Percentiles rank a stretch among this genome's conserved stretches.
Evolutionary conservation across 2,888 invertebrate genomes (phyloP).

Genomic region (Spodoptera picta): DNA sequence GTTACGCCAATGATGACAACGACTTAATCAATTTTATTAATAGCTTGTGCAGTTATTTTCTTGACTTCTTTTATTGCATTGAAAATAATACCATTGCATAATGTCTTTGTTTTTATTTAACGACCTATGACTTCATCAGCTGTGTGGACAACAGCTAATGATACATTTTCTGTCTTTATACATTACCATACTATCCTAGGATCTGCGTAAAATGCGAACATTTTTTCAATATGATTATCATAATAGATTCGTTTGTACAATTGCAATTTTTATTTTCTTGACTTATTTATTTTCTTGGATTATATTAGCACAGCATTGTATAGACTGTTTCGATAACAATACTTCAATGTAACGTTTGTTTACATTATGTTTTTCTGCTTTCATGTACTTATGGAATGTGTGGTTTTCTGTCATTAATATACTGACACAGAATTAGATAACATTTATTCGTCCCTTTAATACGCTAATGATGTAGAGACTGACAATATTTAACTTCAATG

Average conservation of each 20-base stretch:
- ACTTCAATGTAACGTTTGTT: background rate
- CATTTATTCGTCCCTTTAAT: slow-evolving; percentile 43
- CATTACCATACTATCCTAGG: slow-evolving; percentile 1
- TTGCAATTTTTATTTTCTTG: too few species aligned
- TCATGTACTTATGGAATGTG: background rate
- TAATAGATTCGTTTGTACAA: too few species aligned
- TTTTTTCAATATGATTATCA: slow-evolving; percentile 1
- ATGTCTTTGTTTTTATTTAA: background rate
- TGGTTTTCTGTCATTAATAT: slow-evolving; percentile 12
- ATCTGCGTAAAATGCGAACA: background rate
- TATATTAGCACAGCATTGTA: background rate
- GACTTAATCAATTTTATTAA: too few species aligned
- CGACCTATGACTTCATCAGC: slow-evolving; percentile 4
- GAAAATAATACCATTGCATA: too few species aligned
- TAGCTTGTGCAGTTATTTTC: too few species aligned
- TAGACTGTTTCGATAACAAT: too few species aligned
- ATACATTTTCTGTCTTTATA: slow-evolving; percentile 1
- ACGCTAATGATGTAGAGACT: slow-evolving; percentile 44
- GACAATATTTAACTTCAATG: slow-evolving; percentile 71
- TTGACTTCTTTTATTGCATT: too few species aligned
- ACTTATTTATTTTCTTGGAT: background rate
- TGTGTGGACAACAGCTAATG: background rate
- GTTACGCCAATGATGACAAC: too few species aligned
- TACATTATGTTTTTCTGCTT: background rate
- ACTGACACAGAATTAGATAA: slow-evolving; percentile 24